A percentile compares a stretch with the other conserved stretches of the same genome.
Conservation (phyloP, 2,113 vertebrate genomes). For the Pomatostomus ruficeps region DNA sequence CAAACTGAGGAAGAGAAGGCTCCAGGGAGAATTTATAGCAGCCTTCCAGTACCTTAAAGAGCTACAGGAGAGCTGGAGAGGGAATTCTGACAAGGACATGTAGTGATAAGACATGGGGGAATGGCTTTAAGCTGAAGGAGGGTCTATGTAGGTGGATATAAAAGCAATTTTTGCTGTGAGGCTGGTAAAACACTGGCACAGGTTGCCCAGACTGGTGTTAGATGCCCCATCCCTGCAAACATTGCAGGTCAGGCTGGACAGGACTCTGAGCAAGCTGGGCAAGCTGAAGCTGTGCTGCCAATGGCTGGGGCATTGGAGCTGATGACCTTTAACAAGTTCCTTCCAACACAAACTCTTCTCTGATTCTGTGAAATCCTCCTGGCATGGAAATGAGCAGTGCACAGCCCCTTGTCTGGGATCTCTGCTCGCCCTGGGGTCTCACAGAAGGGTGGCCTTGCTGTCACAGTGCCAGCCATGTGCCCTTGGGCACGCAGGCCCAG, state of each 20-base stretch:
- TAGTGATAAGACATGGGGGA: neutral
- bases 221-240: neutral
- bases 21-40: neutral
- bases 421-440: neutral
- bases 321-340: neutral
- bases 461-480: fast-evolving
- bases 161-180: neutral
- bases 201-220: neutral
- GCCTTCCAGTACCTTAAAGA: neutral
- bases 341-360: neutral
- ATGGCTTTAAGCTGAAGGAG: neutral
- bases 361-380: neutral
- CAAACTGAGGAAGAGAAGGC: neutral
- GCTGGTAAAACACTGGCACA: neutral
- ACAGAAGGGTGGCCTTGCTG: neutral
- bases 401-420: fast-evolving
- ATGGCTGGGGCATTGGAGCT: neutral
- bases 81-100: neutral
- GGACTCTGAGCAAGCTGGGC: neutral
- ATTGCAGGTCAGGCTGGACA: neutral
- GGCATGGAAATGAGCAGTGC: neutral
- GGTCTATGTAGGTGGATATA: neutral
- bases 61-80: neutral
- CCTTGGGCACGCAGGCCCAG: neutral
- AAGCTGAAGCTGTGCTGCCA: neutral